Percentiles rank a stretch among this genome's conserved stretches.
These are phyloP conservation scores for Andrena minutula DNA, from an alignment of 2,888 invertebrate species.

Conservation along the genomic window DNA sequence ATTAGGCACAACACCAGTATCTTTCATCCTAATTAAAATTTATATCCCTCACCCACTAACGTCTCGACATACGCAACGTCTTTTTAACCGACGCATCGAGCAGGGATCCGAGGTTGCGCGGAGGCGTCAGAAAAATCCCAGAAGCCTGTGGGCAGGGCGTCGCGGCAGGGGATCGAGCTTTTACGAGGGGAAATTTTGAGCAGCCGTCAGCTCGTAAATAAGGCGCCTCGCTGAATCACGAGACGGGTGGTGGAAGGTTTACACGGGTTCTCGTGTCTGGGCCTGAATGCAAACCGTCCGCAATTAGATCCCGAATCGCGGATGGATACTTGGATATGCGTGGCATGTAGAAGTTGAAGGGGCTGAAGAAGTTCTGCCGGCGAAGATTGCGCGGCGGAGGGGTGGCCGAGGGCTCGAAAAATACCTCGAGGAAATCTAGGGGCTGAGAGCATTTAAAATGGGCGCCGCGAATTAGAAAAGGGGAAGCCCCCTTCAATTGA, in stretches of 20 bases:
- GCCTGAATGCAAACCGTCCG: conserved; percentile 34
- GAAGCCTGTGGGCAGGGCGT: conserved; percentile 8
- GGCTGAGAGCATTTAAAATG: too few species aligned
- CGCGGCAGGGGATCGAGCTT: conserved; percentile 27
- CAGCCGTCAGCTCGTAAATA: conserved; percentile 55
- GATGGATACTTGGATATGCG: conserved; percentile 18
- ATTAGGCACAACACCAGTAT: too few species aligned
- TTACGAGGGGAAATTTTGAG: conserved; percentile 55
- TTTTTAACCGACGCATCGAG: too few species aligned
- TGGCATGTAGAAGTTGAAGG: conserved; percentile 12
- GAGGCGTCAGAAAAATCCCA: too few species aligned
- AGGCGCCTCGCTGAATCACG: conserved; percentile 33
- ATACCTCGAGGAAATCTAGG: too few species aligned
- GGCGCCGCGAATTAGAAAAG: too few species aligned
- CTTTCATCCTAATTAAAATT: too few species aligned
- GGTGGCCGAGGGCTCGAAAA: too few species aligned
- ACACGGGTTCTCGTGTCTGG: conserved; percentile 19
- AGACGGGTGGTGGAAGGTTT: conserved; percentile 11
- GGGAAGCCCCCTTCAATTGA: too few species aligned
- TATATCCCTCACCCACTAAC: too few species aligned
- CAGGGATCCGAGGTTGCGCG: too few species aligned
- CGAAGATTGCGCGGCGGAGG: not conserved
- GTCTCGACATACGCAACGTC: too few species aligned
- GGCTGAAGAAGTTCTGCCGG: not conserved
- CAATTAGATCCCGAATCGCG: conserved; percentile 31